A percentile compares a stretch with the other conserved stretches of the same genome.
Conservation (phyloP, 2,113 vertebrate genomes). For the Pelusios castaneus region DNA sequence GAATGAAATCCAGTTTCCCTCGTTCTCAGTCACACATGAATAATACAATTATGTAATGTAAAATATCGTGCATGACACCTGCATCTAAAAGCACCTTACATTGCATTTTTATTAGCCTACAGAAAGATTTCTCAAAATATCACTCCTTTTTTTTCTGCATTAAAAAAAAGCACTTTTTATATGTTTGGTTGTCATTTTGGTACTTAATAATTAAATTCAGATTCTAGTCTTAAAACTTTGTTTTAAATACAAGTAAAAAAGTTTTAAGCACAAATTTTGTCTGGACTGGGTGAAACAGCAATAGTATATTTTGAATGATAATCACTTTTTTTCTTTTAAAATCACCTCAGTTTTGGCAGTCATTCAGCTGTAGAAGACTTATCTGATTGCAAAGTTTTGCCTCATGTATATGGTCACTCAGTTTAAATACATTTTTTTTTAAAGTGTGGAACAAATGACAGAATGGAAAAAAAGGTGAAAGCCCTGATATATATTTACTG, state of each 20-base stretch:
- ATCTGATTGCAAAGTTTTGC: slow-evolving; percentile 68
- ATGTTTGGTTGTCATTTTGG: neutral
- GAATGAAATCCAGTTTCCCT: slow-evolving; percentile 2
- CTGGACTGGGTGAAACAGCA: slow-evolving; percentile 8
- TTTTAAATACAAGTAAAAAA: slow-evolving; percentile 56
- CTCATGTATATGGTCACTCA: slow-evolving; percentile 23
- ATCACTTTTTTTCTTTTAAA: slow-evolving; percentile 61
- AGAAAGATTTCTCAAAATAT: neutral
- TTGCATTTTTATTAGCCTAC: neutral
- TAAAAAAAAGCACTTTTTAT: neutral
- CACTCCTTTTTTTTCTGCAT: neutral
- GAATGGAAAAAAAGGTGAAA: slow-evolving; percentile 46
- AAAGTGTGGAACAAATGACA: slow-evolving; percentile 26
- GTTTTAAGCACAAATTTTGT: slow-evolving; percentile 42
- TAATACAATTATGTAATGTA: neutral
- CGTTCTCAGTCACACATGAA: neutral
- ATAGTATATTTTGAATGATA: slow-evolving; percentile 55
- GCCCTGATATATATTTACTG: neutral
- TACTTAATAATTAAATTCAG: slow-evolving; percentile 7
- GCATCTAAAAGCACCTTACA: neutral
- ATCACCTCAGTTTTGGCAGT: slow-evolving; percentile 56
- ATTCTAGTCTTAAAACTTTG: slow-evolving; percentile 17
- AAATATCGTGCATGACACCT: slow-evolving; percentile 12
- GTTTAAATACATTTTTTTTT: slow-evolving; percentile 43
- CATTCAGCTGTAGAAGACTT: slow-evolving; percentile 58